Evolutionary conservation across 1,140 invertebrate genomes (phyloP), one percentile per base, ranked within the genome.

Genomic region (Theocolax elegans): DNA sequence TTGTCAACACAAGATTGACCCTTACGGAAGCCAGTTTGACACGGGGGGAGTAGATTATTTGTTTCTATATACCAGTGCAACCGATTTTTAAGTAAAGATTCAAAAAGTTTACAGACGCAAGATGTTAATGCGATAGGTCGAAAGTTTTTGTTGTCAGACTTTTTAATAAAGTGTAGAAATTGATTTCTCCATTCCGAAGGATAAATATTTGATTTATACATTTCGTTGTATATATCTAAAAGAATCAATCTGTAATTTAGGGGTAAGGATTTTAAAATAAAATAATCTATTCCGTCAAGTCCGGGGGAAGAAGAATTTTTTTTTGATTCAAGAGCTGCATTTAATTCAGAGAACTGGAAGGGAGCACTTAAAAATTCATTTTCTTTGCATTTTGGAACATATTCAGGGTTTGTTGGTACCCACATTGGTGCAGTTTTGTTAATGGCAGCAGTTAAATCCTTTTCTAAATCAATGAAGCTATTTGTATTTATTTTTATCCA

Each of bases 21-120:
- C 15, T 62, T 46, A 2, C 59, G 40, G 29, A 62, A 62, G n/a
- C 59, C 53, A 17, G 3, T n/a, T 19, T 56, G 31, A 38, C 3
- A 27, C 2, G 13, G 1, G 4, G 40, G n/a, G 2, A 29, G 3
- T 6, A 48, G 6, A 19, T 48, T 21, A 1, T 48, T 19, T 4
- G n/a, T 48, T 10, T 48, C 46, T 3, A 48, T 4, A n/a, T 19
- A 48, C 46, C 19, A 48, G 8, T 17, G 3, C 6, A 48, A 21
- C 6, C n/a, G 8, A 48, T 48, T 48, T 48, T 21, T 21, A 21
- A 48, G 3, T 15, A 44, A 15, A 44, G n/a, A 15, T 58, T 38
- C n/a, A 4, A 17, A 58, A 2, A 67, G 23, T 27, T 75, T 75
- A 38, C 51, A 56, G 1, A 75, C 9, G 17, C 21, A 53, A n/a